phyloP scores from a whole-genome alignment of 2,888 invertebrate species.

The Drosophila subsilvestris region DNA sequence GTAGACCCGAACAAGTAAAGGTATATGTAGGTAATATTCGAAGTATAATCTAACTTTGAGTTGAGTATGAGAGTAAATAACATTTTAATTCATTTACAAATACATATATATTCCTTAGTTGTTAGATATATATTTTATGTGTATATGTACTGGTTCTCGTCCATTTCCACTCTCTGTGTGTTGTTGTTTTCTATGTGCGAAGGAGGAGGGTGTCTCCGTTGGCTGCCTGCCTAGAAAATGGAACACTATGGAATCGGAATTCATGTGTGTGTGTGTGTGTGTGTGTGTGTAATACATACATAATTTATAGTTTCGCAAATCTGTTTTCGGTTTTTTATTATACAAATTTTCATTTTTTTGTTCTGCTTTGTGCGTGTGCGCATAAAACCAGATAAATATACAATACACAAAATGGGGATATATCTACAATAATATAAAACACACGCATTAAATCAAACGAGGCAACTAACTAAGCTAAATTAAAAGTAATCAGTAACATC shows the following conservation, averaged over 20 bases:
- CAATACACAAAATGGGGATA: constrained; percentile 40
- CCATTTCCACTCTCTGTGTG: background rate
- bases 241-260: background rate
- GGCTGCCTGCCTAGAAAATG: background rate
- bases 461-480: constrained; percentile 62
- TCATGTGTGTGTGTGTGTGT: background rate
- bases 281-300: background rate
- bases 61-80: background rate
- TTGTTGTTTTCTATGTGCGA: no score
- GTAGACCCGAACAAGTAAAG: background rate
- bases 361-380: constrained; percentile 26
- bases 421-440: constrained; percentile 39
- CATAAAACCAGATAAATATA: constrained; percentile 61
- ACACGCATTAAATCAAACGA: constrained; percentile 56
- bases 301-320: constrained; percentile 15
- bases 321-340: constrained; percentile 52
- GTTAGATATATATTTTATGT: background rate
- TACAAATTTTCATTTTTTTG: constrained; percentile 44
- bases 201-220: background rate
- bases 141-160: background rate
- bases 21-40: background rate
- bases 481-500: constrained; percentile 65
- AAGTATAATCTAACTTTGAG: constrained; percentile 7
- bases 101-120: background rate
- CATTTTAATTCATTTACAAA: constrained; percentile 1